Evolutionary conservation across 2,113 vertebrate species (phyloP).

Genomic region (cattle (Bos taurus)): ARS-UCD2.0 NC_037331.1:83142501-83143000

Average conservation of each 20-base stretch:
- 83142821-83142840: conserved; percentile 41
- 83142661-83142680: neutral
- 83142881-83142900: neutral
- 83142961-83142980: neutral
- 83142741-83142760: conserved; percentile 11
- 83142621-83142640: neutral
- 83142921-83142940: neutral
- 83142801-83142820: neutral
- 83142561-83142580: neutral
- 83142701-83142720: conserved; percentile 15
- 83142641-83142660: neutral
- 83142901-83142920: neutral
- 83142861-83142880: conserved; percentile 9
- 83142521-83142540: neutral
- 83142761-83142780: neutral
- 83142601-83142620: neutral
- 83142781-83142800: neutral
- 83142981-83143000: neutral
- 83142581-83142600: neutral
- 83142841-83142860: neutral
- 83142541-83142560: neutral
- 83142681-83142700: neutral
- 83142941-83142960: neutral
- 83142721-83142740: neutral
- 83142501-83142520: neutral